A percentile compares a stretch with the other conserved stretches of the same genome.
phyloP scores from a whole-genome alignment of 2,888 invertebrate species.

The Orchestes rusci region DNA sequence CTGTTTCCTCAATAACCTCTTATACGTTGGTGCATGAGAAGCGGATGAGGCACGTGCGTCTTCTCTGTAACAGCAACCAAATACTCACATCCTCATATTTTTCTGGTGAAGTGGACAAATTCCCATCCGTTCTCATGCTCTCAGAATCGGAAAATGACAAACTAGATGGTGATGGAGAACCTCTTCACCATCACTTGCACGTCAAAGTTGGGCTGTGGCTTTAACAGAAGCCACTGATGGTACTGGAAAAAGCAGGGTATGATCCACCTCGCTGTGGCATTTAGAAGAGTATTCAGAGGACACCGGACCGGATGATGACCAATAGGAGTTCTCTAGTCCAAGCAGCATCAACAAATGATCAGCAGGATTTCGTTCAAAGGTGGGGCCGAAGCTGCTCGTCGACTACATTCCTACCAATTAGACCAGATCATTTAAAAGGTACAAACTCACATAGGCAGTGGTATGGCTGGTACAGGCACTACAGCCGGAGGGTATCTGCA shows the following conservation, averaged over 20 bases:
- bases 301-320: conserved; percentile 67
- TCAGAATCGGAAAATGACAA: conserved; percentile 64
- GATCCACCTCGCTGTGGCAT: conserved; percentile 76
- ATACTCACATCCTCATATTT: conserved; percentile 61
- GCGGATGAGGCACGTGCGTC: conserved; percentile 64
- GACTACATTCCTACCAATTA: background rate
- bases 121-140: conserved; percentile 54
- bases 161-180: conserved; percentile 67
- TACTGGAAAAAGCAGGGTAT: conserved; percentile 54
- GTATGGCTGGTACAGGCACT: conserved; percentile 58
- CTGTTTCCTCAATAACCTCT: conserved; percentile 50
- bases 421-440: background rate
- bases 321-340: conserved; percentile 77
- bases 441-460: no score
- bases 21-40: conserved; percentile 61
- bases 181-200: conserved; percentile 79
- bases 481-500: conserved; percentile 89
- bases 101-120: conserved; percentile 71
- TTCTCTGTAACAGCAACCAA: conserved; percentile 45
- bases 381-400: conserved; percentile 50
- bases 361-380: conserved; percentile 80
- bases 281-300: conserved; percentile 92
- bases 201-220: conserved; percentile 25
- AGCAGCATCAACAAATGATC: conserved; percentile 82
- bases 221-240: no score